Evolutionary conservation across 2,888 invertebrate genomes (phyloP).

Genomic region (Odontocerum albicorne): DNA sequence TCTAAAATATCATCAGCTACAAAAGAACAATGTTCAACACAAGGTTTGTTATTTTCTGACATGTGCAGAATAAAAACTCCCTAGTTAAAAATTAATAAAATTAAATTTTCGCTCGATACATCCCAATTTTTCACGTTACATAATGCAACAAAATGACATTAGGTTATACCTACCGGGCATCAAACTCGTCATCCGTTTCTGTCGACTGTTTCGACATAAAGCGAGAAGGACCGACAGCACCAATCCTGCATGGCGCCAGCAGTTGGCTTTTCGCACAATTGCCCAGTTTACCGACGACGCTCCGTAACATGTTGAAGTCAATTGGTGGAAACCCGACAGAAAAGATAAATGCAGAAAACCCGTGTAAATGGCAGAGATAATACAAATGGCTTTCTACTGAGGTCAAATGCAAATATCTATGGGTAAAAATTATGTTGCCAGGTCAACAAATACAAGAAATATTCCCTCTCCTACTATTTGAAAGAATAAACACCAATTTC

Average conservation of each 20-base stretch:
- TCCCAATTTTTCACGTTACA: constrained; percentile 44
- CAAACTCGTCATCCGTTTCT: constrained; percentile 86
- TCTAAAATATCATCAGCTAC: too few species aligned
- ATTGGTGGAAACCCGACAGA: not conserved
- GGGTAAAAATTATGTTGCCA: too few species aligned
- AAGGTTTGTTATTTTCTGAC: too few species aligned
- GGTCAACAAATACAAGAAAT: too few species aligned
- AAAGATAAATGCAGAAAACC: constrained; percentile 4
- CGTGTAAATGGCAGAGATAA: too few species aligned
- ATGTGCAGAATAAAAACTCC: too few species aligned
- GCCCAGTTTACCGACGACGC: constrained; percentile 15
- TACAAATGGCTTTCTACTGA: too few species aligned
- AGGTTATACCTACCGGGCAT: constrained; percentile 59
- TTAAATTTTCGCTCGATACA: not conserved
- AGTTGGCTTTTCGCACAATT: constrained; percentile 39
- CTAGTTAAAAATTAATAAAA: too few species aligned
- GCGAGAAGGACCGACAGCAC: constrained; percentile 38
- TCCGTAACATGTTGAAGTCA: constrained; percentile 23
- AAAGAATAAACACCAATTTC: too few species aligned
- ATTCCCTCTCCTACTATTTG: too few species aligned
- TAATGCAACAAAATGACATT: constrained; percentile 48
- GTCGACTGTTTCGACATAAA: constrained; percentile 49
- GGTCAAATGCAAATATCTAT: too few species aligned
- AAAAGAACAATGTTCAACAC: too few species aligned
- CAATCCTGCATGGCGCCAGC: constrained; percentile 38